Base-by-base conservation (phyloP, 2,797 vertebrate genomes). In the Anas bernieri region DNA sequence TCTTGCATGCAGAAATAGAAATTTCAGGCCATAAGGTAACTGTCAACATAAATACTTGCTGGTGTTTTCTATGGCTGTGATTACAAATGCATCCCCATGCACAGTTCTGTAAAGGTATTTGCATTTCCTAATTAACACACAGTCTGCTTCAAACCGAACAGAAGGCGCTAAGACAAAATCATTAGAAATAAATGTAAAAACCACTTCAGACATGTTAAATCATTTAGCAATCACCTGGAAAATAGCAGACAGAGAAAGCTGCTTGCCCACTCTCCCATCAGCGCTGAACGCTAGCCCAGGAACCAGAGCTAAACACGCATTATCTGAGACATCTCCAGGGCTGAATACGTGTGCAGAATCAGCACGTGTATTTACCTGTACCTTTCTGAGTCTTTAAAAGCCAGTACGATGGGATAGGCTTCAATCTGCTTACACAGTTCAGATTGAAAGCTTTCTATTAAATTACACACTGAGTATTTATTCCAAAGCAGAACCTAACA, bases 401-500 rank as follows among this genome's bases (percentile, higher is more conserved):
- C 16, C 48, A 25, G 41, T 41, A 18, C 7, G n/a, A n/a, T 35
- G 31, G 28, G 22, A 61, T 12, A 77, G 61, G 45, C 67, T 94
- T 88, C 67, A 70, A 58, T 90, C 50, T 72, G 30, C 54, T 86
- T 80, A 83, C 72, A 75, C n/a, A 7, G 12, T 80, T 88, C 87
- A 87, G n/a, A 39, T 21, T 89, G 90, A 89, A 93, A 92, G 59
- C 66, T 21, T 0, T 17, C 50, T 83, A 82, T 72, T 50, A 72
- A 83, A 75, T 66, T 64, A 64, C 4, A 3, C 33, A 67, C 7
- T 25, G 54, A 73, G 33, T 55, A 74, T 73, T 95, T 78, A 48
- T 50, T 86, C 39, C 78, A 91, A 89, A 94, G 56, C 86, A 90
- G 85, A 89, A 61, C 75, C 69, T 79, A 84, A n/a, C n/a, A 68